phyloP scores from a whole-genome alignment of 2,888 invertebrate genomes.

The Acleris literana region DNA sequence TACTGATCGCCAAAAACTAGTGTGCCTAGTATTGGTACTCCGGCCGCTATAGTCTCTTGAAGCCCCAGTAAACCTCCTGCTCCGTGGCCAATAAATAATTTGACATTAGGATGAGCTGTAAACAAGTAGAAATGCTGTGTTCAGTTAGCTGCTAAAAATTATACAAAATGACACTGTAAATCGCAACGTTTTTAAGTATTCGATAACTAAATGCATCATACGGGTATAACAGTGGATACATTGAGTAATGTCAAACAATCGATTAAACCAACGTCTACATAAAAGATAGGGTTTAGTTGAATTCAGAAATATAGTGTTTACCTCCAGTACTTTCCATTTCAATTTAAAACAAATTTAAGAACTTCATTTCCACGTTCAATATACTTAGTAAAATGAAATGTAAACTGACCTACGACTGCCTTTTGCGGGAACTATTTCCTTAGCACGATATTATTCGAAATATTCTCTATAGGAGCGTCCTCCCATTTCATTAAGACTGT shows the following conservation, averaged over 20 bases:
- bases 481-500: conserved; percentile 81
- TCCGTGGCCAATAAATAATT: conserved; percentile 73
- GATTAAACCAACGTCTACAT: too few species aligned
- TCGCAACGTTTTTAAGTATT: too few species aligned
- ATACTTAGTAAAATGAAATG: conserved; percentile 33
- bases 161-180: too few species aligned
- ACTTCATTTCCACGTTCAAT: conserved; percentile 15
- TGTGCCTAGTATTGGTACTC: conserved; percentile 68
- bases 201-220: too few species aligned
- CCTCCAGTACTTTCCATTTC: conserved; percentile 1
- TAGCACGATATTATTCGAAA: conserved; percentile 70
- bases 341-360: conserved; percentile 3
- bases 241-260: too few species aligned
- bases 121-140: too few species aligned
- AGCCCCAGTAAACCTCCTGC: conserved; percentile 69
- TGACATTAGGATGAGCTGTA: conserved; percentile 64
- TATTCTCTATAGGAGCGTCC: conserved; percentile 57
- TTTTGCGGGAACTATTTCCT: conserved; percentile 81
- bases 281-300: too few species aligned
- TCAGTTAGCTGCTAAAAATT: too few species aligned
- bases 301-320: too few species aligned
- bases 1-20: conserved; percentile 74
- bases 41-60: conserved; percentile 66
- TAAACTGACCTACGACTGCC: conserved; percentile 63
- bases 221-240: too few species aligned